Percentiles rank a stretch among this genome's conserved stretches.
Evolutionary conservation across 2,888 invertebrate genomes (phyloP).

Genomic region (Pegoplata infirma): DNA sequence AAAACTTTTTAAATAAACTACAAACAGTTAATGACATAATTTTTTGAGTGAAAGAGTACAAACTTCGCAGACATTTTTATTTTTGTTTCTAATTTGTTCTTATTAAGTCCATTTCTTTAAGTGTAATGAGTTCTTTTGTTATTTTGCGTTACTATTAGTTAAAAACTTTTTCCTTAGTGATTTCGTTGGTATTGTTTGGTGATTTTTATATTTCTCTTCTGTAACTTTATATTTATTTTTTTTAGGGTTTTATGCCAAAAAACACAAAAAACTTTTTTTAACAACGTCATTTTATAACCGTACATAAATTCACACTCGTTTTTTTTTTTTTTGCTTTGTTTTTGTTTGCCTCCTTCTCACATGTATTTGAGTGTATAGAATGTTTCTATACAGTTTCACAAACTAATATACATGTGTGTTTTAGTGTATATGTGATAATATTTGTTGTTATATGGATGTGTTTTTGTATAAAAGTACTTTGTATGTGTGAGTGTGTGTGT

Average conservation of each 20-base stretch:
- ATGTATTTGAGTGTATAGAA: not conserved
- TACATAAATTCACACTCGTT: constrained; percentile 49
- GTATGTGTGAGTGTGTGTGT: not conserved
- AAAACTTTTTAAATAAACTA: no score
- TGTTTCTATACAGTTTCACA: constrained; percentile 3
- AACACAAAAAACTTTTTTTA: constrained; percentile 32
- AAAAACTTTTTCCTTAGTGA: constrained; percentile 25
- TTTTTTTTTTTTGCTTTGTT: constrained; percentile 14
- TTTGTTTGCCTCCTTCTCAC: constrained; percentile 9
- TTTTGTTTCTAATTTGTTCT: no score
- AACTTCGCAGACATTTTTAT: no score
- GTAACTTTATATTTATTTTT: constrained; percentile 8
- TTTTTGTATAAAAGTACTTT: constrained; percentile 8
- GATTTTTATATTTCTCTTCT: constrained; percentile 18
- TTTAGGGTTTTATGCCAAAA: constrained; percentile 23
- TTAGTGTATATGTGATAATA: not conserved
- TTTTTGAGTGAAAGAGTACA: no score
- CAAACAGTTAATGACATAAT: no score
- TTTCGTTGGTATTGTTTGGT: constrained; percentile 37
- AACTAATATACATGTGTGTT: not conserved
- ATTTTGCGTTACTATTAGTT: constrained; percentile 26
- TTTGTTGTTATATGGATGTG: constrained; percentile 10
- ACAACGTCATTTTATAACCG: constrained; percentile 44
- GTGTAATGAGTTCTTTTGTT: not conserved
- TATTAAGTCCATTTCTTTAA: not conserved